Evolutionary conservation across 2,888 invertebrate species (phyloP), one percentile per base, ranked within the genome.

Genomic region (Acanthoscelides obtectus): DNA sequence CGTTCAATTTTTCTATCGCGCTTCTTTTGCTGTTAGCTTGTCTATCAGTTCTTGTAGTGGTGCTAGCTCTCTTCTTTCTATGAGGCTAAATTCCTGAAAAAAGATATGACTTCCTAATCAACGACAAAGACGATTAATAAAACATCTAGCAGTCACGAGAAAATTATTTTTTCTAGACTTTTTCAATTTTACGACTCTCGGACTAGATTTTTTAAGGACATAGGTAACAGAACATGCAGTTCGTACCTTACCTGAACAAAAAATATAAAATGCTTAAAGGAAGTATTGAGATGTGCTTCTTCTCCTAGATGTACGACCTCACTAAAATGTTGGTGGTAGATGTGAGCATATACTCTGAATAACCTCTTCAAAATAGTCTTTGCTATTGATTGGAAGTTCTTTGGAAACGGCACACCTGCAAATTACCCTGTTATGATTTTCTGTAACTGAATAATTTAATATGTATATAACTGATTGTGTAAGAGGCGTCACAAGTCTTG

Each of bases 311-410:
- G 95, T 72, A 99, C 97, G 76, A 99, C 98, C 88, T 98, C 96
- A 72, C 95, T 93, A 87, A 99, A 99, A 88, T 99, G 99, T 85
- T 98, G 98, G 88, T 99, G 98, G 87, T 99, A 99, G 84, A 99
- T 98, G 87, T 99, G 99, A 70, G 99, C 99, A 87, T 99, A 99
- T 74, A 99, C 98, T 83, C 99, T 92, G 87, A 99, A 99, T 84
- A 99, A 88, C 76, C 99, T 91, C 87, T 99, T 99, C 82, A 99
- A 88, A 85, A 99, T 99, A 77, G 98, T 99, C 88, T 99, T 98
- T 73, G 99, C 98, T 87, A 97, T 97, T 75, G 94, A 90, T 78
- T 96, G 90, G 87, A 99, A 99, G 87, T 98, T 98, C 88, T 97
- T 97, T 73, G 98, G 98, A 87, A 99, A 99, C 76, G 98, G 98